Percentiles rank a stretch among this genome's conserved stretches.
phyloP scores from a whole-genome alignment of 2,888 invertebrate species.

The Gryllus longicercus region DNA sequence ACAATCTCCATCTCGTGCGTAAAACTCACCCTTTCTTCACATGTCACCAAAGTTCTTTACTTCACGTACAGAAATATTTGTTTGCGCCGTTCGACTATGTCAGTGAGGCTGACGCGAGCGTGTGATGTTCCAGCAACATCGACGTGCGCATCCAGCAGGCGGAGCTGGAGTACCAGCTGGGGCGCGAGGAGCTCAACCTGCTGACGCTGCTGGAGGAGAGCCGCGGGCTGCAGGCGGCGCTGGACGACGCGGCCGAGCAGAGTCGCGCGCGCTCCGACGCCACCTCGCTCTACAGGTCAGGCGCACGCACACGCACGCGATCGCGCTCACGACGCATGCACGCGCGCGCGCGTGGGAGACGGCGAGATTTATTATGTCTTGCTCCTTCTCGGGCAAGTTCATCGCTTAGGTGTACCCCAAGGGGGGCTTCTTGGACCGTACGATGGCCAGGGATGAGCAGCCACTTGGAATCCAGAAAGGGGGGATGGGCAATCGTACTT shows the following conservation, averaged over 20 bases:
- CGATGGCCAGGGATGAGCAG: too few relatives aligned
- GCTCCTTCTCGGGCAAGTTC: too few relatives aligned
- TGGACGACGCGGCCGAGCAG: slow-evolving; percentile 63
- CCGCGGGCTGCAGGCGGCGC: slow-evolving; percentile 69
- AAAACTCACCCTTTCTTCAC: not conserved
- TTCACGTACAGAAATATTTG: not conserved
- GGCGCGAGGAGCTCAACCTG: slow-evolving; percentile 82
- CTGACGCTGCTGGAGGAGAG: slow-evolving; percentile 80
- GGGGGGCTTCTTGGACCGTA: too few relatives aligned
- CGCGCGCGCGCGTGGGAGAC: too few relatives aligned
- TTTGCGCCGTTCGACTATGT: not conserved
- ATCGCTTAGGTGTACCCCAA: too few relatives aligned
- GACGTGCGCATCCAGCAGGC: slow-evolving; percentile 87
- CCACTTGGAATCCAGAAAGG: too few relatives aligned
- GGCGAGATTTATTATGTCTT: too few relatives aligned
- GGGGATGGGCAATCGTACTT: too few relatives aligned
- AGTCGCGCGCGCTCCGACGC: slow-evolving; percentile 48
- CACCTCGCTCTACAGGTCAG: slow-evolving; percentile 59
- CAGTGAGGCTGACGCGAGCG: slow-evolving; percentile 19
- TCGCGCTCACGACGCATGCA: too few relatives aligned
- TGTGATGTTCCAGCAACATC: slow-evolving; percentile 63
- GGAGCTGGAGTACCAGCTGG: slow-evolving; percentile 82
- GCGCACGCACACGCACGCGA: not conserved
- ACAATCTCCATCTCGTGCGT: too few relatives aligned
- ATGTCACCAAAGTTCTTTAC: not conserved